phyloP scores from a whole-genome alignment of 1,140 invertebrate genomes.

The Camponotus vicinus region DNA sequence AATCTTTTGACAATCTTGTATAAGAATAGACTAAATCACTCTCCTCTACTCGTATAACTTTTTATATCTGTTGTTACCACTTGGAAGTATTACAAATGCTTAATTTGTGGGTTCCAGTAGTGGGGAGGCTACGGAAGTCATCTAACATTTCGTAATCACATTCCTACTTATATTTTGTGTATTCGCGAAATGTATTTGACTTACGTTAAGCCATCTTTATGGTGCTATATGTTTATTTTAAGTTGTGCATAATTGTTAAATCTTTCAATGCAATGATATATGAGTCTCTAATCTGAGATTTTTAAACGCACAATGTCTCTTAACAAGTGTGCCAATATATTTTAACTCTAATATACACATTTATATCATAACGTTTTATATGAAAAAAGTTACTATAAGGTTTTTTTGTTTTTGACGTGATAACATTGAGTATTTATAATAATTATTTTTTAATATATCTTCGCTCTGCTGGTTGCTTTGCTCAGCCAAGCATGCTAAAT shows the following conservation, averaged over 20 bases:
- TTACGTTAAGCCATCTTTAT: conserved; percentile 50
- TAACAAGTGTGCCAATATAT: conserved; percentile 67
- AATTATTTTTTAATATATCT: conserved; percentile 30
- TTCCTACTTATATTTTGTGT: conserved; percentile 7
- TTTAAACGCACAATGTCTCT: conserved; percentile 23
- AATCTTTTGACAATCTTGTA: conserved; percentile 64
- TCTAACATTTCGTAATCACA: conserved; percentile 45
- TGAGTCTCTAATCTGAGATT: neutral
- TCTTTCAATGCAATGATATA: conserved; percentile 3
- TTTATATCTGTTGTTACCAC: conserved; percentile 60
- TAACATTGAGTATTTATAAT: conserved; percentile 26
- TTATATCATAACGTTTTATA: conserved; percentile 23
- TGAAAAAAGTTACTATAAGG: conserved; percentile 29
- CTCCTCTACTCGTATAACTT: conserved; percentile 23
- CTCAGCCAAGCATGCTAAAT: conserved; percentile 41
- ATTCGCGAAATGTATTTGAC: conserved; percentile 22
- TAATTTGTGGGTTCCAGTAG: conserved; percentile 29
- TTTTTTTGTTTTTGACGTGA: conserved; percentile 9
- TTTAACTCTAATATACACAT: conserved; percentile 30
- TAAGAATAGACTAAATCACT: conserved; percentile 65
- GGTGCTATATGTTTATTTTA: conserved; percentile 68
- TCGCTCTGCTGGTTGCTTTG: conserved; percentile 13
- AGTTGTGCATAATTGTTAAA: conserved; percentile 56
- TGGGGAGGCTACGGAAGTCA: conserved; percentile 31
- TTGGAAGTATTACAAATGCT: conserved; percentile 43